Evolutionary conservation across 2,888 invertebrate species (phyloP).

Genomic region (Bellardia pandia): DNA sequence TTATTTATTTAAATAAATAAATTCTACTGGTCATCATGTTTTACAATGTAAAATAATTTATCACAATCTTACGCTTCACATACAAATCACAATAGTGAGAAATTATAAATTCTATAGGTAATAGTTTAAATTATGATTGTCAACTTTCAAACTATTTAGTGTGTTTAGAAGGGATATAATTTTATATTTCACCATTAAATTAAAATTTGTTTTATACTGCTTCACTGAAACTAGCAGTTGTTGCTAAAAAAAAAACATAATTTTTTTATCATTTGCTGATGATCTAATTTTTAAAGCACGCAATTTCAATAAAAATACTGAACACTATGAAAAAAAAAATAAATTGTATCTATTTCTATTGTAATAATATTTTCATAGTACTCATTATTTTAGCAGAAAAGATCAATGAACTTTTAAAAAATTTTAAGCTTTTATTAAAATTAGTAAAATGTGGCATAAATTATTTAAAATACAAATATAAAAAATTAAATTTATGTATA

Average conservation of each 20-base stretch:
- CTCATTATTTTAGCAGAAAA: conserved; percentile 48
- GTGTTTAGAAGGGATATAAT: neutral
- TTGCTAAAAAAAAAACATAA: conserved; percentile 25
- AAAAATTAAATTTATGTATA: no score
- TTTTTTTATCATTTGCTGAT: conserved; percentile 56
- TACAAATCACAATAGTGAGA: conserved; percentile 48
- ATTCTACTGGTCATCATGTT: no score
- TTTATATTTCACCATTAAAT: conserved; percentile 30
- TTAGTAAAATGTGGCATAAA: neutral
- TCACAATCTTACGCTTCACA: conserved; percentile 62
- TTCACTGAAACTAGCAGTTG: conserved; percentile 1
- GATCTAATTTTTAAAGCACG: conserved; percentile 63
- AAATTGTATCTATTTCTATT: neutral
- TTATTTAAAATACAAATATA: neutral
- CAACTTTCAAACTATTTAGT: conserved; percentile 2
- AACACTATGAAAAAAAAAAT: neutral
- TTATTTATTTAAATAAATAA: no score
- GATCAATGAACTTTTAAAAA: conserved; percentile 57
- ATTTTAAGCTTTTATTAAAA: neutral
- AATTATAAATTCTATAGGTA: conserved; percentile 49
- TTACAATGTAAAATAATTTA: conserved; percentile 26
- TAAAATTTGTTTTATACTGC: neutral
- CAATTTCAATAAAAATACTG: conserved; percentile 56
- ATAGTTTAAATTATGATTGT: neutral
- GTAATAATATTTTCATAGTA: conserved; percentile 29